Evolutionary conservation across 1,140 invertebrate genomes (phyloP).

Genomic region (Drosophila orosa): DNA sequence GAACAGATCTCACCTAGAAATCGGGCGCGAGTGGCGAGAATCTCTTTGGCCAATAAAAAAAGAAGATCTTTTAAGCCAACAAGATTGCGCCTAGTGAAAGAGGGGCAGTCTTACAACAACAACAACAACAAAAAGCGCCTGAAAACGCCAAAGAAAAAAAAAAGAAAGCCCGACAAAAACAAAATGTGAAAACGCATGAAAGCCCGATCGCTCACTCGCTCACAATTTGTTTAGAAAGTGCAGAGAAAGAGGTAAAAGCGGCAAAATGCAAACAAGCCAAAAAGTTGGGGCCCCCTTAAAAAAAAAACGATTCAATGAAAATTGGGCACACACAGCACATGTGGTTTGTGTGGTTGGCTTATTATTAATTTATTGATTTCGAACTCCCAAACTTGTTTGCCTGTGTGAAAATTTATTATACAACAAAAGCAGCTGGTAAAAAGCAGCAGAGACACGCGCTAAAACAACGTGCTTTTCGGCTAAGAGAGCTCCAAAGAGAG

Average conservation of each 20-base stretch:
- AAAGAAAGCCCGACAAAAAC: constrained; percentile 82
- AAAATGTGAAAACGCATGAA: constrained; percentile 83
- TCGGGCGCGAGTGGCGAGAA: constrained; percentile 51
- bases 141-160: constrained; percentile 29
- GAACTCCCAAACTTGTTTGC: constrained; percentile 47
- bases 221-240: constrained; percentile 83
- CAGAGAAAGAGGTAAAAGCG: constrained; percentile 83
- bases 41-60: constrained; percentile 77
- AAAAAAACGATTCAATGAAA: constrained; percentile 62
- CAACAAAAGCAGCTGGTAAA: constrained; percentile 60
- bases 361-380: constrained; percentile 79
- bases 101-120: constrained; percentile 16
- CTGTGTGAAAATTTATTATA: constrained; percentile 69
- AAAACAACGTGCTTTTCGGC: constrained; percentile 60
- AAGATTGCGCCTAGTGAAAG: constrained; percentile 68
- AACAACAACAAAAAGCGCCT: background rate
- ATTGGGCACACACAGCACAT: constrained; percentile 64
- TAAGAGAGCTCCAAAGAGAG: constrained; percentile 30
- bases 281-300: constrained; percentile 55
- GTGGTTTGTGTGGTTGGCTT: constrained; percentile 29
- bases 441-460: constrained; percentile 57
- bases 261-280: constrained; percentile 81
- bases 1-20: constrained; percentile 73
- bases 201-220: constrained; percentile 58
- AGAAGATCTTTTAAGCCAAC: constrained; percentile 68